Evolutionary conservation across 2,113 vertebrate species (phyloP), one percentile per base, ranked within the genome.

Genomic region (Gnathonemus echidnorhynchus): DNA sequence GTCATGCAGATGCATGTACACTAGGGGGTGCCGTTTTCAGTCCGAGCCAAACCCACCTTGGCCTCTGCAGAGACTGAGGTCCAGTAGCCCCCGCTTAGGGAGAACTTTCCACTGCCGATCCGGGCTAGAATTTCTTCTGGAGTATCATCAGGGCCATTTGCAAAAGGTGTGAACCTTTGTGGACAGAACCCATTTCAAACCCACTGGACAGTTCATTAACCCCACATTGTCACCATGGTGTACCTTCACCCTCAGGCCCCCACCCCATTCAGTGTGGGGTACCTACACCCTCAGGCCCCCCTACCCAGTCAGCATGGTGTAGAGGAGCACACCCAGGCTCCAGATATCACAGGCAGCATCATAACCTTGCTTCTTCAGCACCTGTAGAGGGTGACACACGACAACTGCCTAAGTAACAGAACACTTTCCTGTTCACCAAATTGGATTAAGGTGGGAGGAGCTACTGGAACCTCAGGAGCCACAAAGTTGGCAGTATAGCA

Each of bases 401-500:
- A 83, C n/a, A 77, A 35, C 70, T 80, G 31, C 74, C 74, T 48
- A n/a, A 89, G 13, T 70, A 17, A 74, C 31, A 21, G 45, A 42
- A 24, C 8, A 85, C 83, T 46, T n/a, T 48, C 11, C 74, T 80
- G 35, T 80, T 85, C 83, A n/a, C 21, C 13, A 86, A 45, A 83
- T 24, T 62, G 56, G 21, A 87, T 21, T 58, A 9, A 35, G 35
- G 48, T 56, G 13, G 24, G 58, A 42, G 35, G 39, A 24, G 85
- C 17, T 17, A 87, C 24, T 31, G 21, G 45, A 52, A 98, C 97
- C 97, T 98, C 97, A 91, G 97, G 97, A 80, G 97, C 97, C 70
- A 98, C 97, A 45, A 98, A 98, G 93, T 98, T 97, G 90, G 97
- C 97, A 15, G 97, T 97, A 91, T 98, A 97, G 93, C 97, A 97